phyloP scores from a whole-genome alignment of 2,797 vertebrate genomes.

The Aratinga solstitialis region DNA sequence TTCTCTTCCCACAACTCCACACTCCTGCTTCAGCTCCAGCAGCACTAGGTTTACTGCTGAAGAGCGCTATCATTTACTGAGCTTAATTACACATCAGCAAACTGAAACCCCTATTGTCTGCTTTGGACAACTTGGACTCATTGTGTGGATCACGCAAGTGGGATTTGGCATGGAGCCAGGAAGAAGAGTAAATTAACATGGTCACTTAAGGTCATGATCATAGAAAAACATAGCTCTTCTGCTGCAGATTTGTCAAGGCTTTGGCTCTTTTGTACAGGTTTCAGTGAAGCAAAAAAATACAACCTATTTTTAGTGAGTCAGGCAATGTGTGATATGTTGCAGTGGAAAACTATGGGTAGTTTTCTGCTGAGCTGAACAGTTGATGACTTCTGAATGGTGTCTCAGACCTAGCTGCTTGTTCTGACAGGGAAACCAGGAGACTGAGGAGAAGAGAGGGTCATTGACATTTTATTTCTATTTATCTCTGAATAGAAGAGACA shows the following conservation, averaged over 20 bases:
- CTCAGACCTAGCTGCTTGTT: background rate
- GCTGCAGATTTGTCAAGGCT: background rate
- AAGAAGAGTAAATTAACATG: background rate
- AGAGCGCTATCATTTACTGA: background rate
- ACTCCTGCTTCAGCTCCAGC: background rate
- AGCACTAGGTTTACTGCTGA: background rate
- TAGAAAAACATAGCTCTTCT: conserved; percentile 2
- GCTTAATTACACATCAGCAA: conserved; percentile 4
- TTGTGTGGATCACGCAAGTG: background rate
- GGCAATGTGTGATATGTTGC: background rate
- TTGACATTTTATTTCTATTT: background rate
- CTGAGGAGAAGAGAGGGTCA: background rate
- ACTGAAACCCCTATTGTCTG: background rate
- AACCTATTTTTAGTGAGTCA: background rate
- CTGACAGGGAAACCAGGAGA: background rate
- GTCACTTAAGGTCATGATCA: conserved; percentile 26
- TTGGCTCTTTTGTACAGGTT: conserved; percentile 24
- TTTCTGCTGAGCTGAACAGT: background rate
- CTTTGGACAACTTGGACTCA: background rate
- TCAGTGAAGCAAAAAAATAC: background rate
- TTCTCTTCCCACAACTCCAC: background rate
- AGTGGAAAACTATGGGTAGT: background rate
- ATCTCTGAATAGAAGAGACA: background rate
- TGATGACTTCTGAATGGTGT: background rate
- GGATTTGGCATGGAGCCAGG: conserved; percentile 3